Base-by-base conservation (phyloP, 2,888 invertebrate genomes). In the Lamproptera curius region DNA sequence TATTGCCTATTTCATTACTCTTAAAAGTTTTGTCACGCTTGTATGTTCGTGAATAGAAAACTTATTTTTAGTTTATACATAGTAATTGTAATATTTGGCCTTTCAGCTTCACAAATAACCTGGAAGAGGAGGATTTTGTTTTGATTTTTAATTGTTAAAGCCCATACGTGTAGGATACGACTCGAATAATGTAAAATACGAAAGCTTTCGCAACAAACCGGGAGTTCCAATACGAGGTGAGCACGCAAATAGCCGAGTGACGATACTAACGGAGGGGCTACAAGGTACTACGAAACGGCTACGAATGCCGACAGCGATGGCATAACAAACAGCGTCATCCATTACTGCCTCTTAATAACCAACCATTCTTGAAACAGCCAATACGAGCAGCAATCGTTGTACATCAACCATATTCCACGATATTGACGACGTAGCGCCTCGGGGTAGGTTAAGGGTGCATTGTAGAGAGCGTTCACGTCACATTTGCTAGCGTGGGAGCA, bases 371-470 rank as follows among this genome's bases (percentile, higher is more conserved):
- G 14, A 15, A 9, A 4, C n/a, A 41, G 16, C 9, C 38, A 8
- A 20, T n/a, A 36, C 39, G 35, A 34, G n/a, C 57, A 59, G 75
- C 60, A 68, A 62, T 76, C 70, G 56, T 70, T 37, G 46, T 41
- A 16, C n/a, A n/a, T n/a, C n/a, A n/a, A n/a, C n/a, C n/a, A n/a
- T n/a, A n/a, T n/a, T n/a, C n/a, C n/a, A n/a, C 53, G 51, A 54
- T 51, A 51, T 49, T 56, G 50, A 16, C 61, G 59, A 64, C 52
- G 61, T 56, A 59, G 52, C 61, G 65, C 68, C 61, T 53, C 67
- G 63, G 77, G 82, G 75, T 82, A 78, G 76, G 81, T 80, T 80
- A 76, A 82, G 84, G 81, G 85, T 85, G 85, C 85, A 85, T 80
- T 76, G 79, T 74, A 63, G 67, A 72, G 67, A 59, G 59, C 42